phyloP scores from a whole-genome alignment of 2,888 invertebrate species.

The Oscheius sp. region DNA sequence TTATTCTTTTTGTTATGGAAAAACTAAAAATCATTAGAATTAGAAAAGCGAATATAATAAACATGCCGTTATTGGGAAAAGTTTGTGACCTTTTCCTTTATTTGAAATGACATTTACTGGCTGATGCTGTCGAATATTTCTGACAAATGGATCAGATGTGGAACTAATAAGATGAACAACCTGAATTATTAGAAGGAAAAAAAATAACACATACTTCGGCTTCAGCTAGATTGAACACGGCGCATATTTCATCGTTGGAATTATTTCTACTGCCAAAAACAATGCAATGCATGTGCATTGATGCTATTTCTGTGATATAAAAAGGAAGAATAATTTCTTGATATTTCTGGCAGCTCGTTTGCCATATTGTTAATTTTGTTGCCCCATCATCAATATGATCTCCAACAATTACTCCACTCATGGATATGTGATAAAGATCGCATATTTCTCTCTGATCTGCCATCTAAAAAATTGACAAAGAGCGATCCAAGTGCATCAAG shows the following conservation, averaged over 20 bases:
- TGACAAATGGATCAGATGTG: background rate
- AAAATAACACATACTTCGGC: background rate
- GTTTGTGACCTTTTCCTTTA: background rate
- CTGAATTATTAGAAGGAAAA: background rate
- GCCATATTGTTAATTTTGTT: background rate
- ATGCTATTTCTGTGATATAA: background rate
- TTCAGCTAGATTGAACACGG: background rate
- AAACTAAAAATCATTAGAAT: background rate
- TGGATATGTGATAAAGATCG: conserved; percentile 7
- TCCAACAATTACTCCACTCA: background rate
- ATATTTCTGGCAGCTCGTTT: background rate
- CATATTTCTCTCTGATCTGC: background rate
- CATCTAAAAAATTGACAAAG: background rate
- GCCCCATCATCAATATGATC: background rate
- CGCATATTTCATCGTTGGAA: background rate
- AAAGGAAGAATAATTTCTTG: background rate
- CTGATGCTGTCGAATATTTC: background rate
- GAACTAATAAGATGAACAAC: background rate
- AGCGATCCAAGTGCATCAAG: background rate
- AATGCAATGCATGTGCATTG: background rate
- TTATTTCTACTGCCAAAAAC: background rate
- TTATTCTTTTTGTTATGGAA: background rate
- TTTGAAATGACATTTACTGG: background rate
- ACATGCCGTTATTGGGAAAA: background rate
- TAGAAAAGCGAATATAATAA: too few relatives aligned